These are phyloP conservation scores for Drosophila varians DNA, from an alignment of 1,140 invertebrate genomes.

Conservation along the genomic window DNA sequence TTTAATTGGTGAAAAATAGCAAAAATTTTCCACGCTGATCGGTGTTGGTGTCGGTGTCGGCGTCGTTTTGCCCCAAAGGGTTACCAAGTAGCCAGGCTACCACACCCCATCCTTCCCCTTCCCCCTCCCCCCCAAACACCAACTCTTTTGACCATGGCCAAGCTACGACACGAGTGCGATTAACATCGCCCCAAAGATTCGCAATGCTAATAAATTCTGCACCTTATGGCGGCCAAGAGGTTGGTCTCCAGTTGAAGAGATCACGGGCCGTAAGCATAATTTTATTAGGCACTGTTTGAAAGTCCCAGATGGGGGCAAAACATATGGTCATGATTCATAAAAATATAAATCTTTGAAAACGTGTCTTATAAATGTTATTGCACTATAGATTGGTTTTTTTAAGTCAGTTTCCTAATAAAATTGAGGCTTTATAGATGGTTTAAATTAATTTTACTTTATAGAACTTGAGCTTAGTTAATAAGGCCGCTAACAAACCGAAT, in stretches of 20 bases:
- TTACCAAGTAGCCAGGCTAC: constrained; percentile 53
- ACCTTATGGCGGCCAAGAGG: constrained; percentile 54
- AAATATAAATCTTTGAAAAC: constrained; percentile 10
- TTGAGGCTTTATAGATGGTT: not conserved
- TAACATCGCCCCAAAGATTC: constrained; percentile 72
- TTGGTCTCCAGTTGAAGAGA: constrained; percentile 33
- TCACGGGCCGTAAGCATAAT: constrained; percentile 9
- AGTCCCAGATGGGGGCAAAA: not conserved
- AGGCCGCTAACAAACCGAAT: not conserved
- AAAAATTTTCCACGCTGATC: constrained; percentile 64
- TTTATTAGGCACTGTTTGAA: constrained; percentile 17
- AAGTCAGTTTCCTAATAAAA: not conserved
- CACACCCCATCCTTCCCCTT: constrained; percentile 5
- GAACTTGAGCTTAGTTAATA: not conserved
- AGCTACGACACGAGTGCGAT: constrained; percentile 45
- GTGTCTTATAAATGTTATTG: not conserved
- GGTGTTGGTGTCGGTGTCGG: not conserved
- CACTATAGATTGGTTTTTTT: not conserved
- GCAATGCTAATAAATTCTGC: constrained; percentile 79
- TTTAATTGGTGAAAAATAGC: constrained; percentile 82
- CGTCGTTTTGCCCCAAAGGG: constrained; percentile 38
- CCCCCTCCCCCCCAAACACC: too few species aligned
- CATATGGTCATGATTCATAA: not conserved
- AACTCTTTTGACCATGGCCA: constrained; percentile 15
- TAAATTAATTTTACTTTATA: not conserved